phyloP scores from a whole-genome alignment of 2,888 invertebrate species.

The Temnothorax ravouxi region DNA sequence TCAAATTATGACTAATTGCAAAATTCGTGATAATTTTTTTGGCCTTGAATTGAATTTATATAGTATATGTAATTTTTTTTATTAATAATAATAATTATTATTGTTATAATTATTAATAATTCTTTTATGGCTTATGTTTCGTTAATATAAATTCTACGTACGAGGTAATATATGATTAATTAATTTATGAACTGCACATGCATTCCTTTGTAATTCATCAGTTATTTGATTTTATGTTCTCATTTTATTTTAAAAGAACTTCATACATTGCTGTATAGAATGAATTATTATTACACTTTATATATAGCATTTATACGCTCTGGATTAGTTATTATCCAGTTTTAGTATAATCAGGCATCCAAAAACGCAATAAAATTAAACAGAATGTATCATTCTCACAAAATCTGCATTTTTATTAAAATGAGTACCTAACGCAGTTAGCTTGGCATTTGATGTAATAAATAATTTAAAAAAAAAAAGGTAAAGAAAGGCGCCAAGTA shows the following conservation, averaged over 20 bases:
- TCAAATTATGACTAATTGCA: too few species aligned
- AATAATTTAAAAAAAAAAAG: too few species aligned
- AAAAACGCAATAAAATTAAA: slow-evolving; percentile 1
- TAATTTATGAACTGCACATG: slow-evolving; percentile 53
- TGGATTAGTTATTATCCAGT: neutral
- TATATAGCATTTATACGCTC: neutral
- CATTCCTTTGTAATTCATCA: slow-evolving; percentile 51
- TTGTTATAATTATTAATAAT: too few species aligned
- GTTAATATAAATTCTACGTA: slow-evolving; percentile 22
- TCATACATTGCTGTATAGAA: neutral
- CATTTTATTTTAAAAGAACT: slow-evolving; percentile 4
- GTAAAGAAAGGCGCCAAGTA: too few species aligned
- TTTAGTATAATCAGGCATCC: neutral
- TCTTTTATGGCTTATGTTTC: neutral
- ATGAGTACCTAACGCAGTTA: neutral
- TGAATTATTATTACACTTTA: slow-evolving; percentile 8
- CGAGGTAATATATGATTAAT: slow-evolving; percentile 62
- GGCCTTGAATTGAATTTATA: too few species aligned
- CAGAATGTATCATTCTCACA: neutral
- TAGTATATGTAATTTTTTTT: too few species aligned
- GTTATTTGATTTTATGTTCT: slow-evolving; percentile 53
- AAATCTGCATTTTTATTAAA: neutral
- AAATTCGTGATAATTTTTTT: too few species aligned
- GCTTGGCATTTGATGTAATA: neutral
- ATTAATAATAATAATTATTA: too few species aligned